Conservation (phyloP, 2,113 vertebrate species). For the Xiphophorus couchianus region DNA sequence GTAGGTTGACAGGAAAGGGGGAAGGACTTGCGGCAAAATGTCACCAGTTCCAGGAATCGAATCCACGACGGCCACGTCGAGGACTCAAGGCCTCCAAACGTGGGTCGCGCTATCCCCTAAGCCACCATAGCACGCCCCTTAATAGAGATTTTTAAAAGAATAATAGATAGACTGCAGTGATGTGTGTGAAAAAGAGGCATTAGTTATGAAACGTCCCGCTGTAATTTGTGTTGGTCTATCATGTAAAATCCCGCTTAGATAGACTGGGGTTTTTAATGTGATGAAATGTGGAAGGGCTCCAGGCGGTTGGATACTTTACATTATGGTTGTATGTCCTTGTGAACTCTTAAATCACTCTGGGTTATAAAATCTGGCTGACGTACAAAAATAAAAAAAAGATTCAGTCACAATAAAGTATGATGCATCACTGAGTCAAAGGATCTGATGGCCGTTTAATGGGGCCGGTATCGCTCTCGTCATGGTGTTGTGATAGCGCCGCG, state of each 20-base stretch:
- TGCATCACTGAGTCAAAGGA: conserved; percentile 25
- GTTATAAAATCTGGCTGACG: background rate
- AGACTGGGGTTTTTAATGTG: background rate
- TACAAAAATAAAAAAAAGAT: background rate
- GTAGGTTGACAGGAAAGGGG: too few species aligned
- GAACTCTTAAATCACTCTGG: background rate
- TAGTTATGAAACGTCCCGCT: background rate
- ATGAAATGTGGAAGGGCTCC: background rate
- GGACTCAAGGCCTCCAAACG: too few species aligned
- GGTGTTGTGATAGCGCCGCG: conserved; percentile 15
- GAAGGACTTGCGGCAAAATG: too few species aligned
- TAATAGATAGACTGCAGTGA: too few species aligned
- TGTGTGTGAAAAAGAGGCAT: too few species aligned
- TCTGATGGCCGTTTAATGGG: conserved; percentile 20
- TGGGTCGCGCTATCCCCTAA: too few species aligned
- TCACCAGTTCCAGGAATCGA: too few species aligned
- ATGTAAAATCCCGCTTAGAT: background rate
- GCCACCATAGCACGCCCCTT: too few species aligned
- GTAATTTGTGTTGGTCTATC: background rate
- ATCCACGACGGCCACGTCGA: too few species aligned
- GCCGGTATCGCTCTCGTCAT: conserved; percentile 19
- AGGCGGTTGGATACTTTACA: background rate
- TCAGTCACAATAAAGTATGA: conserved; percentile 17
- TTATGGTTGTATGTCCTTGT: background rate
- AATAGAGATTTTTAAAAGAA: too few species aligned